Base-by-base conservation (phyloP, 2,888 invertebrate species). In the Pseudeuparius sepicola region DNA sequence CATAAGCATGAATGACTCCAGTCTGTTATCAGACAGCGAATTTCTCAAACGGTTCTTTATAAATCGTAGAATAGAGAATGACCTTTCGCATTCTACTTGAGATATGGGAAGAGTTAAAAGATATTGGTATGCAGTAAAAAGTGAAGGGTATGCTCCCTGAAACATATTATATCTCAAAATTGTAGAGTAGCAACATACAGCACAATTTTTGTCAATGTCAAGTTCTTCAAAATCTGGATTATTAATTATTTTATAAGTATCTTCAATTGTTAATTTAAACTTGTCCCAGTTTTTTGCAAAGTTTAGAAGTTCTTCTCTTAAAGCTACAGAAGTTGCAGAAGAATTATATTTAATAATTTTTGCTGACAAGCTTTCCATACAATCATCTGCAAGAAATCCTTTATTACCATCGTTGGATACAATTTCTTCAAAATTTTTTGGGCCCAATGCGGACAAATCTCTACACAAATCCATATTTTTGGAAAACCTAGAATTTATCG, bases 281-380 rank as follows among this genome's bases (percentile, higher is more conserved):
- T 24, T 31, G 33, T 33, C 33, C 33, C 33, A 33, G 16, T 25
- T 33, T 33, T 33, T 33, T n/a, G n/a, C n/a, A n/a, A n/a, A n/a
- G n/a, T n/a, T n/a, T n/a, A n/a, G n/a, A n/a, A n/a, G n/a, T n/a
- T n/a, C n/a, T n/a, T n/a, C n/a, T n/a, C n/a, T n/a, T n/a, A n/a
- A n/a, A n/a, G n/a, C n/a, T n/a, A n/a, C 24, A 24, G 24, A 11
- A 20, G 14, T 33, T 33, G 24, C 24, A 24, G 11, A 24, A 12
- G 24, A 24, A 33, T 33, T 33, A 33, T 14, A 33, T 33, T 33
- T 33, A 33, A 25, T 33, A 33, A 33, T 24, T 33, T 33, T 33
- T 33, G 33, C 20, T 18, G 33, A 33, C 11, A 33, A 24, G 12
- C 6, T 24, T 24, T 33, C 16, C 25, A 33, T 14, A 33, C 13